Conservation (phyloP, 2,113 vertebrate species). For the Neodon shergylaensis region DNA sequence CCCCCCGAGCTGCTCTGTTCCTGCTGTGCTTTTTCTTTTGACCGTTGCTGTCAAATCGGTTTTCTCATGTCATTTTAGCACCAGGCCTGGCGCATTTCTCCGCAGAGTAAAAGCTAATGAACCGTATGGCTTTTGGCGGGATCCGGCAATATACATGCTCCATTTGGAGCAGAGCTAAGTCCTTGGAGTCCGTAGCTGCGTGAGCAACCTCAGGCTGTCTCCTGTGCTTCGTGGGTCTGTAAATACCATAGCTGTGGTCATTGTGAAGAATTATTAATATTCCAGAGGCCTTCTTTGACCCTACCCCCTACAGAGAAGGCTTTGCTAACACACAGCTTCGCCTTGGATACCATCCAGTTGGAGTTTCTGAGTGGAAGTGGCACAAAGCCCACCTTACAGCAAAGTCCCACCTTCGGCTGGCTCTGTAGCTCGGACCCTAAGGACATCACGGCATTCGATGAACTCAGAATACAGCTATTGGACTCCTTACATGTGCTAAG, state of each 20-base stretch:
- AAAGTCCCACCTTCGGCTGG: slow-evolving; percentile 50
- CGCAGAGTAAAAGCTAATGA: slow-evolving; percentile 86
- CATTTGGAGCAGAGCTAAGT: slow-evolving; percentile 81
- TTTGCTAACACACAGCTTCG: slow-evolving; percentile 50
- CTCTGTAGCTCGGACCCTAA: neutral
- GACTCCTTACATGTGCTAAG: neutral
- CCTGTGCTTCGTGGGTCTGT: slow-evolving; percentile 70
- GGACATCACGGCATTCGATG: slow-evolving; percentile 47
- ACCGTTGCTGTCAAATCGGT: slow-evolving; percentile 82
- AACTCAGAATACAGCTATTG: neutral
- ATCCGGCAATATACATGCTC: slow-evolving; percentile 80
- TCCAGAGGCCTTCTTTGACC: slow-evolving; percentile 64
- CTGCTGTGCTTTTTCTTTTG: slow-evolving; percentile 78
- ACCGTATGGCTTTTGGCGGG: slow-evolving; percentile 83
- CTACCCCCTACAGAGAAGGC: slow-evolving; percentile 52
- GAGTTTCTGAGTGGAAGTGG: slow-evolving; percentile 61
- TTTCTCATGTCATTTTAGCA: slow-evolving; percentile 84
- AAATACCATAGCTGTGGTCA: slow-evolving; percentile 79
- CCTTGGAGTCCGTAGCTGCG: slow-evolving; percentile 79
- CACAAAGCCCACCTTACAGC: neutral
- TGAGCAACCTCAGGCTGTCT: slow-evolving; percentile 76
- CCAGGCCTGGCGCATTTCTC: slow-evolving; percentile 82
- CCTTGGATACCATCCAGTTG: slow-evolving; percentile 22
- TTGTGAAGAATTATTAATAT: slow-evolving; percentile 78
- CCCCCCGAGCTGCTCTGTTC: slow-evolving; percentile 66